phyloP scores from a whole-genome alignment of 1,140 invertebrate genomes.

The Vollenhovia emeryi region DNA sequence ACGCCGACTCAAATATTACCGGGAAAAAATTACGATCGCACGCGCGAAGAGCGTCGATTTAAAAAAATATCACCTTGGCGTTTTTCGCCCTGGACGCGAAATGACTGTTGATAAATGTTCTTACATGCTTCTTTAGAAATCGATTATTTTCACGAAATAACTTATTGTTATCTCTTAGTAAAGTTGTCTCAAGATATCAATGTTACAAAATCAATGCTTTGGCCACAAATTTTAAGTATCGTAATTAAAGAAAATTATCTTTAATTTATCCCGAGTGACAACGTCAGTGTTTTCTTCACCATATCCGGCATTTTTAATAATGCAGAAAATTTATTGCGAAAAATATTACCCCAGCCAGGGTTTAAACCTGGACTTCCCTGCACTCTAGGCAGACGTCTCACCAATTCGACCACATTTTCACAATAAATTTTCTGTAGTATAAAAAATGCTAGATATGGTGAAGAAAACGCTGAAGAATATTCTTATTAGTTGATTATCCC shows the following conservation, averaged over 20 bases:
- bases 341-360: too few relatives aligned
- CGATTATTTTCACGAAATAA: neutral
- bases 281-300: too few relatives aligned
- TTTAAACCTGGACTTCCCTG: too few relatives aligned
- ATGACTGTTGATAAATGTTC: neutral
- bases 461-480: too few relatives aligned
- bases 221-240: neutral
- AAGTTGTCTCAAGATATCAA: neutral
- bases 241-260: neutral
- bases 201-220: neutral
- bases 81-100: neutral
- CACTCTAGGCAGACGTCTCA: too few relatives aligned
- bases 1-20: constrained; percentile 76
- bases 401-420: too few relatives aligned
- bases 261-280: too few relatives aligned
- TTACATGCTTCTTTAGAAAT: neutral
- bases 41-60: neutral
- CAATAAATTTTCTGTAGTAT: too few relatives aligned
- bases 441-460: too few relatives aligned
- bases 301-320: too few relatives aligned
- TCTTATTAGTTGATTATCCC: too few relatives aligned
- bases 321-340: too few relatives aligned
- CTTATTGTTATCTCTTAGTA: neutral
- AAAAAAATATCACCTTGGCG: neutral
- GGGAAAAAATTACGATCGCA: constrained; percentile 71